These are phyloP conservation scores for rabbit (Oryctolagus cuniculus) DNA, from an alignment of 2,113 vertebrate species.

Conservation along the genomic window DNA sequence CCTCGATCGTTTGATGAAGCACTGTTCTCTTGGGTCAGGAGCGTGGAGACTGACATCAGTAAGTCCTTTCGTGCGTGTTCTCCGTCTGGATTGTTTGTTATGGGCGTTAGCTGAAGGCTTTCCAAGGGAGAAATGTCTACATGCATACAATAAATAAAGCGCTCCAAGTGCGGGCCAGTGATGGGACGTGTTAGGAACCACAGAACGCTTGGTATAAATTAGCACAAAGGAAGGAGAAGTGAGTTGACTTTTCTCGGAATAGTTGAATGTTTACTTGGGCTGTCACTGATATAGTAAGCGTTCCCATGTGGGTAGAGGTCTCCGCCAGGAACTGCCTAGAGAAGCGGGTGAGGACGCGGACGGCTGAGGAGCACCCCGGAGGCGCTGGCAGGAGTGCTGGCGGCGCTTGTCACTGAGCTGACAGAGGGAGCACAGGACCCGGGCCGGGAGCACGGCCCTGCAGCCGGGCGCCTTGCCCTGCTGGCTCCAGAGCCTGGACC, in stretches of 20 bases:
- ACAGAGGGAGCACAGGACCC: not conserved
- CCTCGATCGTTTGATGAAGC: not conserved
- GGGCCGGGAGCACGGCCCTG: not conserved
- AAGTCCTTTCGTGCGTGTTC: not conserved
- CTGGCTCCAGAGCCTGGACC: not conserved
- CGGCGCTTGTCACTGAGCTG: not conserved
- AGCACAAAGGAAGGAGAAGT: not conserved
- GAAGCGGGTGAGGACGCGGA: rapidly evolving
- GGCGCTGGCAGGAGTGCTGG: no score
- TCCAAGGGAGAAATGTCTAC: not conserved
- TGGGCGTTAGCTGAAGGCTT: not conserved
- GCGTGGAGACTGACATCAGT: not conserved
- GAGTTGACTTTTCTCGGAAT: not conserved
- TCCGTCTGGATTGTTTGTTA: not conserved
- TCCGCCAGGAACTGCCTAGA: not conserved
- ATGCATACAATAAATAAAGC: not conserved
- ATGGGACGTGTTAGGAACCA: not conserved
- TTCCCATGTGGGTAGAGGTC: not conserved
- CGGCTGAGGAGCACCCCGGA: not conserved
- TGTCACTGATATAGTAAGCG: not conserved
- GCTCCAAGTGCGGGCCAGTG: not conserved
- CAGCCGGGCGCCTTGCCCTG: no score
- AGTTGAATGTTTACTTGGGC: not conserved
- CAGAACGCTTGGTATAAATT: not conserved
- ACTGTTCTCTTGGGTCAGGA: not conserved